These are phyloP conservation scores for Marcusenius ussheri DNA, from an alignment of 2,113 vertebrate species.

Conservation along the genomic window DNA sequence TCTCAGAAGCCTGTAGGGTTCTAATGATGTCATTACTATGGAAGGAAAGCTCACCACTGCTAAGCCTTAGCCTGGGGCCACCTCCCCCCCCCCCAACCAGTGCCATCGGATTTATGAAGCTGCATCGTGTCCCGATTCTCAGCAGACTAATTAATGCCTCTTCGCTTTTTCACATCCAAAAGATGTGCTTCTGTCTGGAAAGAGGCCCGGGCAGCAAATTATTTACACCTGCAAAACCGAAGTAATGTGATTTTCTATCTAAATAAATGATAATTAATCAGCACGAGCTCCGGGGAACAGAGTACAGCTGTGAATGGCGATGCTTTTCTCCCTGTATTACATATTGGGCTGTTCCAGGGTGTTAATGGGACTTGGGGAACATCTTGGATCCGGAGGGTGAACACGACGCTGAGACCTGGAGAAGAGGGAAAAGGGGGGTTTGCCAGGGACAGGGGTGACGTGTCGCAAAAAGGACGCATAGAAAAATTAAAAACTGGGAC, in stretches of 20 bases:
- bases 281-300: neutral
- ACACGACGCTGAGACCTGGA: neutral
- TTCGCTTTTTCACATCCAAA: neutral
- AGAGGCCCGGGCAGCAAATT: neutral
- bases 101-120: neutral
- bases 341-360: neutral
- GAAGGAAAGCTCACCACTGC: neutral
- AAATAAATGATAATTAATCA: neutral
- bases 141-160: neutral
- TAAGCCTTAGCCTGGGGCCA: neutral
- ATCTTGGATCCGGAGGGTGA: neutral
- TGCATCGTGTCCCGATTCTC: neutral
- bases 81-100: neutral
- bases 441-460: neutral
- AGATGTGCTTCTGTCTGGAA: neutral
- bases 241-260: neutral
- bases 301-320: neutral
- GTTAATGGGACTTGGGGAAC: neutral
- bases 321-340: neutral
- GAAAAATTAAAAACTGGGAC: neutral
- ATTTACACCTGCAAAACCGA: neutral
- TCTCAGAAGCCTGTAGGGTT: neutral
- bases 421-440: neutral
- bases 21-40: neutral
- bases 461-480: neutral